Evolutionary conservation across 2,888 invertebrate genomes (phyloP).

Genomic region (Hydraecia micacea): DNA sequence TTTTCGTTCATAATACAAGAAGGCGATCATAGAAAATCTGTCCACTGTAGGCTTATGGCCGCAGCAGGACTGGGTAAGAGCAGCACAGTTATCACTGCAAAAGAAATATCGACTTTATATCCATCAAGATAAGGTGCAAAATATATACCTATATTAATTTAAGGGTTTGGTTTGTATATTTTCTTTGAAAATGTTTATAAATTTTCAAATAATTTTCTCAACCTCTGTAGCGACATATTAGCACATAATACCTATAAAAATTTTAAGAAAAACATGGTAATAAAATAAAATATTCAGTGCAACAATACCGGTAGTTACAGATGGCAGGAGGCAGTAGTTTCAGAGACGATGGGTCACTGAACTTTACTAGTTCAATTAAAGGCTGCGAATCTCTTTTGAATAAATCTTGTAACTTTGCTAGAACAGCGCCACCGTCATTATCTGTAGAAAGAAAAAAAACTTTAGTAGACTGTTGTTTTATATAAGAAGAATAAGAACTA

Average conservation of each 20-base stretch:
- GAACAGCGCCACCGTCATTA: constrained; percentile 87
- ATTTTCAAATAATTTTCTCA: not conserved
- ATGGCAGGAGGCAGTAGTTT: constrained; percentile 91
- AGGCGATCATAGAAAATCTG: not conserved
- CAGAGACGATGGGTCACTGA: constrained; percentile 89
- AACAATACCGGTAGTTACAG: constrained; percentile 79
- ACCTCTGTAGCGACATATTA: not conserved
- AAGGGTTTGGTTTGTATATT: not conserved
- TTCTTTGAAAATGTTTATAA: not conserved
- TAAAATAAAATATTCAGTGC: not conserved
- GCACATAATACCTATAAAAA: not conserved
- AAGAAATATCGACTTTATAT: not conserved
- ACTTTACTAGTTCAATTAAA: constrained; percentile 90
- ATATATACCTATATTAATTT: not conserved
- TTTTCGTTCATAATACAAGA: not conserved
- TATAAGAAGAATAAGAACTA: not conserved
- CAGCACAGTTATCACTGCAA: not conserved
- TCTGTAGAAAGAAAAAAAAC: constrained; percentile 72
- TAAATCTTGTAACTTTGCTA: constrained; percentile 84
- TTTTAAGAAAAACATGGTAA: not conserved
- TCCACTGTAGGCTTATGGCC: not conserved
- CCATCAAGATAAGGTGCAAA: not conserved
- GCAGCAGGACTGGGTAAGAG: too few relatives aligned
- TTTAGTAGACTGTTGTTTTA: too few relatives aligned
- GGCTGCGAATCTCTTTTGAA: constrained; percentile 87